phyloP scores from a whole-genome alignment of 2,888 invertebrate species.

The Lycaena phlaeas region DNA sequence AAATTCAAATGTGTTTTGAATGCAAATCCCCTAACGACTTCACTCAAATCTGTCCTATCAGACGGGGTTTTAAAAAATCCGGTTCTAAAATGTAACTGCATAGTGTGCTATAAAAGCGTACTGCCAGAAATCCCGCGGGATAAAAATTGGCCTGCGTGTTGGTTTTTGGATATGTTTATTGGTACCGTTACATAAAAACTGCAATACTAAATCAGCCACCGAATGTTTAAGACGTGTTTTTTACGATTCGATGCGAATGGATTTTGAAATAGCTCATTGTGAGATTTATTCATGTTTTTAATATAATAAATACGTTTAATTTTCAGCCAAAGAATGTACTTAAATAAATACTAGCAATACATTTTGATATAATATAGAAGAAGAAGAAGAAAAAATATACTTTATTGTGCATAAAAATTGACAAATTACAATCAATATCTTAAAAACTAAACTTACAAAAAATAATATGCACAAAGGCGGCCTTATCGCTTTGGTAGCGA shows the following conservation, averaged over 20 bases:
- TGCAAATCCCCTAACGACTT: conserved; percentile 21
- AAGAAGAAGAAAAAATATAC: too few relatives aligned
- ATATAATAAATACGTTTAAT: too few relatives aligned
- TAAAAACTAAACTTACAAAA: too few relatives aligned
- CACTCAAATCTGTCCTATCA: conserved; percentile 22
- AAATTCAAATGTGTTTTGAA: conserved; percentile 12
- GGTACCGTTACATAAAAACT: conserved; percentile 16
- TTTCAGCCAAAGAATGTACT: too few relatives aligned
- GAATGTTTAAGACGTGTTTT: conserved; percentile 6
- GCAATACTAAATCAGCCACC: conserved; percentile 10
- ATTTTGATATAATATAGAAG: too few relatives aligned
- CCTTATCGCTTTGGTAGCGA: too few relatives aligned
- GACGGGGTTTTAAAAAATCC: conserved; percentile 22
- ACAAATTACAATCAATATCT: too few relatives aligned
- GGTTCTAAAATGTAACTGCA: conserved; percentile 22
- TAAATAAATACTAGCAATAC: too few relatives aligned
- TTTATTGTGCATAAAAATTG: too few relatives aligned
- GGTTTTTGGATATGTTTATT: conserved; percentile 20
- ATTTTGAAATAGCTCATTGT: not conserved
- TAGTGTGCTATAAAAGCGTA: conserved; percentile 20
- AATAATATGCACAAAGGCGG: too few relatives aligned
- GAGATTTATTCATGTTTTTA: too few relatives aligned
- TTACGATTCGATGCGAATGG: not conserved
- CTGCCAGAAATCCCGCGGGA: conserved; percentile 18
- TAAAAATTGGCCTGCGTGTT: conserved; percentile 18